A percentile compares a stretch with the other conserved stretches of the same genome.
phyloP scores from a whole-genome alignment of 1,140 invertebrate genomes.

The Magallana angulata region DNA sequence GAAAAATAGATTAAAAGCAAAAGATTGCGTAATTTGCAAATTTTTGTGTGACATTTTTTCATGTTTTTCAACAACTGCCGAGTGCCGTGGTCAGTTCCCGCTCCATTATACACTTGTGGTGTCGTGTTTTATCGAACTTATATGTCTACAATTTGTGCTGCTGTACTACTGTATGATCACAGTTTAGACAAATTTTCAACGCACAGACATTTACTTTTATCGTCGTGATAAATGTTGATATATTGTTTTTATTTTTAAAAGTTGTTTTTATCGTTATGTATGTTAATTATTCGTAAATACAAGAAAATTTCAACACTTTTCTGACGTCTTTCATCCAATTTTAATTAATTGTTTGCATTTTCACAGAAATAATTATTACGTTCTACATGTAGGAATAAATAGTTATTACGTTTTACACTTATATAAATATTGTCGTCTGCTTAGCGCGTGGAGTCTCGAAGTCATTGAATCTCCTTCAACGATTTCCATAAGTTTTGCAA shows the following conservation, averaged over 20 bases:
- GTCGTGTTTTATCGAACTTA: background rate
- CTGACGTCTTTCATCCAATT: background rate
- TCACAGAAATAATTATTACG: background rate
- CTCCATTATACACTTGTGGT: too few species aligned
- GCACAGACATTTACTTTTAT: background rate
- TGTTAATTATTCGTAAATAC: conserved; percentile 15
- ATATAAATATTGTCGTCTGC: background rate
- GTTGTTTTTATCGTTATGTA: conserved; percentile 4
- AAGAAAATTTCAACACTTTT: background rate
- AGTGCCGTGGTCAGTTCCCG: too few species aligned
- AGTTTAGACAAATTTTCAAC: background rate
- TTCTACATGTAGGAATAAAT: background rate
- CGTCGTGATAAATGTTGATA: conserved; percentile 13
- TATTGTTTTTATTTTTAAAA: background rate
- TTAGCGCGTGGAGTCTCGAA: background rate
- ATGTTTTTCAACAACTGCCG: too few species aligned
- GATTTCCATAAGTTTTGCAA: conserved; percentile 10
- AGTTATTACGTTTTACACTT: background rate
- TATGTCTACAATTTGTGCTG: background rate
- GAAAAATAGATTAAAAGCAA: too few species aligned
- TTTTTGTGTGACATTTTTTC: too few species aligned
- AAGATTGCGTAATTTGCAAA: too few species aligned
- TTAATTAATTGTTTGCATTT: background rate
- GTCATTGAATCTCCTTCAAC: background rate
- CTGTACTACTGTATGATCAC: background rate